These are phyloP conservation scores for Corythaixoides concolor DNA, from an alignment of 2,113 vertebrate genomes.

Conservation along the genomic window DNA sequence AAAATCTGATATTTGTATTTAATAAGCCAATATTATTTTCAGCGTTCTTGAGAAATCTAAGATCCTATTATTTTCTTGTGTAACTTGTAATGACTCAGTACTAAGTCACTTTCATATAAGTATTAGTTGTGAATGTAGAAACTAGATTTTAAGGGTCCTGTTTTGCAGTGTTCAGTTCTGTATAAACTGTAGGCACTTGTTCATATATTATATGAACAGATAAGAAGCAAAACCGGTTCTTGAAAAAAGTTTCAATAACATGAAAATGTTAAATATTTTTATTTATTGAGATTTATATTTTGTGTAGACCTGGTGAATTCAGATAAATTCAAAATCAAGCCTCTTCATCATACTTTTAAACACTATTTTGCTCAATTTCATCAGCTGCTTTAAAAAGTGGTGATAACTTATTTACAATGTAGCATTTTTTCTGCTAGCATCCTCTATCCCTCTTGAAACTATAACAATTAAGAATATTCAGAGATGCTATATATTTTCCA, in stretches of 20 bases:
- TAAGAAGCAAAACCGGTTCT: not conserved
- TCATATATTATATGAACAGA: not conserved
- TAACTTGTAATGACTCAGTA: too few relatives aligned
- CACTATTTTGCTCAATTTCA: not conserved
- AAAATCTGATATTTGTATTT: not conserved
- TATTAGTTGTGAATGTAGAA: too few relatives aligned
- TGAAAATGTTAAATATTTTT: not conserved
- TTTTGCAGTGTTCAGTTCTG: too few relatives aligned
- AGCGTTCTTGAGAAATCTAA: not conserved
- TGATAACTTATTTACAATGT: not conserved
- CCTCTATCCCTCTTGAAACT: not conserved
- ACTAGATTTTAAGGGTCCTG: too few relatives aligned
- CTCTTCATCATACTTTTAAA: not conserved
- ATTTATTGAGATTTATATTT: not conserved
- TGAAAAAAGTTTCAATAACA: not conserved
- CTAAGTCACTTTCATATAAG: too few relatives aligned
- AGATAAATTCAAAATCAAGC: not conserved
- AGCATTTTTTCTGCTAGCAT: not conserved
- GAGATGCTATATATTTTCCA: not conserved
- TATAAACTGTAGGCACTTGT: too few relatives aligned
- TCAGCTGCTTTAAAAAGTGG: not conserved
- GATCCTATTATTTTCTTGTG: not conserved
- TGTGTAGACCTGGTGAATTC: not conserved
- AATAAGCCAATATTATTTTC: not conserved
- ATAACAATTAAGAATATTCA: not conserved